Evolutionary conservation across 2,113 vertebrate species (phyloP).

Genomic region (Isichthys henryi): DNA sequence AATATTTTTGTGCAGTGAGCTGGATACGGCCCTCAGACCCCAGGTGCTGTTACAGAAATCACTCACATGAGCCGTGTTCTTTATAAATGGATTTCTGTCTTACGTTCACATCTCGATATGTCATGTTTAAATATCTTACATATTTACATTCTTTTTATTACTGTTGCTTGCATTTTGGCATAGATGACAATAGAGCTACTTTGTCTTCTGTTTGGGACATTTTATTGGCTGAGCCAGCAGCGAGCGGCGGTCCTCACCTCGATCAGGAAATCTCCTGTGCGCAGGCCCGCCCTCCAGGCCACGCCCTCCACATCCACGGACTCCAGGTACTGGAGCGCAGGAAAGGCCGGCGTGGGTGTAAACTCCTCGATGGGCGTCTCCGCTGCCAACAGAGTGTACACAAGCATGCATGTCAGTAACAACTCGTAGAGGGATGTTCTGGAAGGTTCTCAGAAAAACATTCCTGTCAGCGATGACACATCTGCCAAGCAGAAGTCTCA

Average conservation of each 20-base stretch:
- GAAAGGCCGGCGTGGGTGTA: neutral
- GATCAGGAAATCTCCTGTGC: slow-evolving; percentile 70
- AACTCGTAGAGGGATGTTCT: neutral
- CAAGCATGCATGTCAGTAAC: neutral
- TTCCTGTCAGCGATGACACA: neutral
- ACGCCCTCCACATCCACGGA: slow-evolving; percentile 94
- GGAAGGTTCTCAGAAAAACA: neutral
- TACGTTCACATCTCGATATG: neutral
- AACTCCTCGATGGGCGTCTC: slow-evolving; percentile 96
- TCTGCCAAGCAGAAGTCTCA: neutral
- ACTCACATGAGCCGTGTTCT: neutral
- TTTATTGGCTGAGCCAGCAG: neutral
- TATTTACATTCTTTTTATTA: neutral
- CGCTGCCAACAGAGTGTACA: slow-evolving; percentile 52
- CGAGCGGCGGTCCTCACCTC: slow-evolving; percentile 44
- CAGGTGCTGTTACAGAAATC: neutral
- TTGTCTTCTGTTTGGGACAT: neutral
- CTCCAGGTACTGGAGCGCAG: slow-evolving; percentile 65
- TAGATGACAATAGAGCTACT: neutral
- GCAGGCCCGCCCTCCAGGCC: slow-evolving; percentile 88
- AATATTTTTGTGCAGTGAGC: neutral
- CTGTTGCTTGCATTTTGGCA: neutral
- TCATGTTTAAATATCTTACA: neutral
- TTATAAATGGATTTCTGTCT: neutral
- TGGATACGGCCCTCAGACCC: too few relatives aligned